phyloP scores from a whole-genome alignment of 1,140 invertebrate species.

The Saccostrea echinata region DNA sequence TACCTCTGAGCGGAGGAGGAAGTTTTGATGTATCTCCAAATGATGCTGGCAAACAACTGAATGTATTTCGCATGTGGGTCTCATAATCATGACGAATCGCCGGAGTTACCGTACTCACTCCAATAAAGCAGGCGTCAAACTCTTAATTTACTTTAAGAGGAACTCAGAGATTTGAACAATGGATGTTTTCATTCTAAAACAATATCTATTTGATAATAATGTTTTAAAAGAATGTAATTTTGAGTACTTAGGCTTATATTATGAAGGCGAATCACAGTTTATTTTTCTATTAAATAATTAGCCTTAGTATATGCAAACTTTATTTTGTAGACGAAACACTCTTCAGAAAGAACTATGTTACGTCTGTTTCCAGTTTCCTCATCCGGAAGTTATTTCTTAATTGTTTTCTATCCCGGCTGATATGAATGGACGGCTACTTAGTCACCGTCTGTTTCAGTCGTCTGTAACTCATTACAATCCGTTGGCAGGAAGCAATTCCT shows the following conservation, averaged over 20 bases:
- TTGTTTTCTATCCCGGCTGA: slow-evolving; percentile 13
- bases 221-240: too few relatives aligned
- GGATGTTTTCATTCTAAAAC: too few relatives aligned
- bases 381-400: neutral
- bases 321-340: neutral
- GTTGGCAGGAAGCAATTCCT: slow-evolving; percentile 5
- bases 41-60: slow-evolving; percentile 23
- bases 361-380: neutral
- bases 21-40: slow-evolving; percentile 32
- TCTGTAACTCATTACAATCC: neutral
- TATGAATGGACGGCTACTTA: neutral
- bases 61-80: slow-evolving; percentile 16
- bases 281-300: too few relatives aligned
- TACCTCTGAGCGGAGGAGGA: neutral
- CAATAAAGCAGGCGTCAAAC: neutral
- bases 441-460: slow-evolving; percentile 1
- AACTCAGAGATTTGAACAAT: too few relatives aligned
- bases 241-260: too few relatives aligned
- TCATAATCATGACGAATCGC: slow-evolving; percentile 24
- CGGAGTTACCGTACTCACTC: neutral
- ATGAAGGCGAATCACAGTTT: too few relatives aligned
- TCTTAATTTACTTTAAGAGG: too few relatives aligned
- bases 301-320: neutral
- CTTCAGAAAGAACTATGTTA: neutral
- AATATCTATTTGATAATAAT: too few relatives aligned